Conservation (phyloP, 2,888 invertebrate genomes). For the Tubiluchus corallicola region DNA sequence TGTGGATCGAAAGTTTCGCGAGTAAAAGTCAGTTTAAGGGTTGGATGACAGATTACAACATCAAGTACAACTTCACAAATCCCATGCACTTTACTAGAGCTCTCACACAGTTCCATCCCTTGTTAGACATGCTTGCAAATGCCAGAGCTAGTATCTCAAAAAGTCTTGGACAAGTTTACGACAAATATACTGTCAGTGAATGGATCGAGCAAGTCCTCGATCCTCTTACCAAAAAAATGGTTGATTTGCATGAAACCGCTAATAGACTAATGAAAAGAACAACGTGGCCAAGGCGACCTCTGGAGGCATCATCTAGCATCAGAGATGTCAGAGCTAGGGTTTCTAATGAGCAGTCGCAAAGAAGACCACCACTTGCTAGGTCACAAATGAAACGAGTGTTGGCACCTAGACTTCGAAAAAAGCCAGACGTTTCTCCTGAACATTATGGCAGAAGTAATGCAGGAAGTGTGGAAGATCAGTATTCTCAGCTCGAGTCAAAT, state of each 20-base stretch:
- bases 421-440: too few species aligned
- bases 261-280: slow-evolving; percentile 28
- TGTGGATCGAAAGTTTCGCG: not conserved
- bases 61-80: not conserved
- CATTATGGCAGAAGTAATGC: too few species aligned
- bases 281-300: not conserved
- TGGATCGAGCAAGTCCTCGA: slow-evolving; percentile 47
- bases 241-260: slow-evolving; percentile 38
- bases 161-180: slow-evolving; percentile 39
- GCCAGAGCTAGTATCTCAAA: slow-evolving; percentile 33
- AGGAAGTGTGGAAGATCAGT: too few species aligned
- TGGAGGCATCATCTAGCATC: too few species aligned
- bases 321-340: too few species aligned
- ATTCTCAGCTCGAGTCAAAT: too few species aligned
- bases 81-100: not conserved
- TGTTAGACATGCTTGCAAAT: slow-evolving; percentile 24
- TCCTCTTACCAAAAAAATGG: slow-evolving; percentile 35
- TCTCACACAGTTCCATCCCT: not conserved
- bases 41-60: not conserved
- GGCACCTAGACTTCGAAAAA: too few species aligned
- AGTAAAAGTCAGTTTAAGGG: not conserved
- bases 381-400: too few species aligned
- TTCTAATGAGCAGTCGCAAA: too few species aligned
- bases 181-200: slow-evolving; percentile 40
- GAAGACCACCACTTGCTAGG: too few species aligned